Evolutionary conservation across 2,113 vertebrate species (phyloP).

Genomic region (Centropus bengalensis): DNA sequence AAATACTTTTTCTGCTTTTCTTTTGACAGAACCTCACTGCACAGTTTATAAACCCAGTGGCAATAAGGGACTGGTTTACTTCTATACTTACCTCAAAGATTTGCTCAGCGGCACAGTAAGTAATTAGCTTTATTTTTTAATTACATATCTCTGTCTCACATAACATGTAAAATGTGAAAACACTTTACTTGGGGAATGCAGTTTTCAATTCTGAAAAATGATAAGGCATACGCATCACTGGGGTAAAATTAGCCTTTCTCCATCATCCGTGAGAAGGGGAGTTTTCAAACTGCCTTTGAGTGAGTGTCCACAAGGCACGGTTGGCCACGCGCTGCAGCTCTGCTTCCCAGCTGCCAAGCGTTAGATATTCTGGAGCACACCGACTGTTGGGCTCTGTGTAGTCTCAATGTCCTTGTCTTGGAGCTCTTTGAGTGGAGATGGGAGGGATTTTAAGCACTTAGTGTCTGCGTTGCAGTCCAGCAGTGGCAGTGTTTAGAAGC

Average conservation of each 20-base stretch:
- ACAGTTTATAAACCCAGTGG: conserved; percentile 74
- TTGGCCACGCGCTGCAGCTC: background rate
- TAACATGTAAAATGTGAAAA: background rate
- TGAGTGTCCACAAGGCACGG: background rate
- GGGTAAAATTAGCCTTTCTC: background rate
- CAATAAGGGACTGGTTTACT: conserved; percentile 82
- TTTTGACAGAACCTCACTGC: conserved; percentile 79
- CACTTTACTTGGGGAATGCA: background rate
- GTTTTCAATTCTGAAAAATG: background rate
- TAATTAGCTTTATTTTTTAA: background rate
- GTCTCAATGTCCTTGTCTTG: background rate
- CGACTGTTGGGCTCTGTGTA: background rate
- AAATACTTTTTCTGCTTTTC: background rate
- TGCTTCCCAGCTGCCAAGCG: background rate
- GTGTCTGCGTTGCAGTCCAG: background rate
- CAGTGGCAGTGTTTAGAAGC: background rate
- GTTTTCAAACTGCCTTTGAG: background rate
- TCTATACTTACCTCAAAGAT: conserved; percentile 87
- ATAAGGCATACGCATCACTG: background rate
- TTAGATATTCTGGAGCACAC: background rate
- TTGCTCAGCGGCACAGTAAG: conserved; percentile 90
- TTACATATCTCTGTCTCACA: background rate
- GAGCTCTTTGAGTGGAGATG: background rate
- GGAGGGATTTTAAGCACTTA: background rate
- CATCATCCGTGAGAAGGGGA: background rate